Evolutionary conservation across 2,113 vertebrate genomes (phyloP).

Genomic region (Notarius quadriscutis): DNA sequence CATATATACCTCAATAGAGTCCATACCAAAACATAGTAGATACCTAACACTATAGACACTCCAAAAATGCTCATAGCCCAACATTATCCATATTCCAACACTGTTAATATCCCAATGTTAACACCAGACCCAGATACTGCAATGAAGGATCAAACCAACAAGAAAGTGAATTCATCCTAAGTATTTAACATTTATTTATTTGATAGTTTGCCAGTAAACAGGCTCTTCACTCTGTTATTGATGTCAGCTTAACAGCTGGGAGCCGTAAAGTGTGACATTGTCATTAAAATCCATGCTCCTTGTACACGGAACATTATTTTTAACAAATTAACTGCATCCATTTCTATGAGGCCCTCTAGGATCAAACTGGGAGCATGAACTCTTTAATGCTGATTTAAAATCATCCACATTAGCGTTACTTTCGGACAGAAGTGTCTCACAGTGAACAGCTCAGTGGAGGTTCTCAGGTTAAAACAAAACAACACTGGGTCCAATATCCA

Average conservation of each 20-base stretch:
- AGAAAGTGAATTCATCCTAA: neutral
- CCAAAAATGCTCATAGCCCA: neutral
- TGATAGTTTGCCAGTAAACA: constrained; percentile 15
- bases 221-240: neutral
- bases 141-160: neutral
- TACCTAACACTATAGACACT: neutral
- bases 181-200: neutral
- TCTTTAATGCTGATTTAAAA: neutral
- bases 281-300: neutral
- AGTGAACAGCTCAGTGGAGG: neutral
- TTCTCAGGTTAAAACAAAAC: neutral
- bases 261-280: constrained; percentile 26
- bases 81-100: neutral
- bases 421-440: neutral
- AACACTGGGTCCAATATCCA: neutral
- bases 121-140: neutral
- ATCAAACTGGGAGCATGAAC: neutral
- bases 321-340: constrained; percentile 1
- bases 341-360: neutral
- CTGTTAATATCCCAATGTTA: neutral
- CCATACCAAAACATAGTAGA: neutral
- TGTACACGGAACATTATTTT: neutral
- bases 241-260: constrained; percentile 21
- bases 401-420: neutral
- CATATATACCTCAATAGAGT: neutral